Conservation (phyloP, 2,797 vertebrate species). For the Decapterus maruadsi region DNA sequence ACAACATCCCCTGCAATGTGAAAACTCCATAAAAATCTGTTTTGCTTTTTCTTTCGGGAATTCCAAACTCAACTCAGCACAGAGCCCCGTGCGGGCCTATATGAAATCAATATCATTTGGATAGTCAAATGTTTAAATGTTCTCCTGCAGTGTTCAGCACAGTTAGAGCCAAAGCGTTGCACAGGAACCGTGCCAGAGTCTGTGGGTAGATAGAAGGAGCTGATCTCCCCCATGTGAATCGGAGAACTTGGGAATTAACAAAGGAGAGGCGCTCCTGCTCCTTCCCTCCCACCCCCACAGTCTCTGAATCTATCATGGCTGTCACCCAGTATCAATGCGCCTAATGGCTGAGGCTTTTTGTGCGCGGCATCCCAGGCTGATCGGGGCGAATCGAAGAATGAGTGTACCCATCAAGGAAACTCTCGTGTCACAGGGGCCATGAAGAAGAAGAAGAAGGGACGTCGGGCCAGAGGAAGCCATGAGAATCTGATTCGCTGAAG, state of each 20-base stretch:
- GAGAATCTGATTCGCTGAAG: slow-evolving; percentile 60
- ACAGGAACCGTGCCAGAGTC: slow-evolving; percentile 57
- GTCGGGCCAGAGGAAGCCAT: slow-evolving; percentile 58
- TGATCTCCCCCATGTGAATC: slow-evolving; percentile 59
- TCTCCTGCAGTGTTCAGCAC: slow-evolving; percentile 29
- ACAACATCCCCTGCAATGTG: slow-evolving; percentile 41
- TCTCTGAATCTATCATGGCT: slow-evolving; percentile 76
- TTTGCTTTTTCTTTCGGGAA: slow-evolving; percentile 38
- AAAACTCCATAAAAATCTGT: slow-evolving; percentile 45
- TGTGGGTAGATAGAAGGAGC: slow-evolving; percentile 53
- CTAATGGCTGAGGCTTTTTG: slow-evolving; percentile 79
- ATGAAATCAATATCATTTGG: slow-evolving; percentile 44
- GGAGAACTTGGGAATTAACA: slow-evolving; percentile 68
- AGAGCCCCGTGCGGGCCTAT: slow-evolving; percentile 5
- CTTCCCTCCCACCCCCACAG: slow-evolving; percentile 45
- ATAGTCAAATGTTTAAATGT: slow-evolving; percentile 44
- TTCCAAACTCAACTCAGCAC: slow-evolving; percentile 11
- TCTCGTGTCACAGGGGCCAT: slow-evolving; percentile 54
- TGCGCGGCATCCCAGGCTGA: slow-evolving; percentile 63
- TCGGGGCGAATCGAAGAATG: slow-evolving; percentile 67
- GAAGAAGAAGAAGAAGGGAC: slow-evolving; percentile 50
- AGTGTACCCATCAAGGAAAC: slow-evolving; percentile 63
- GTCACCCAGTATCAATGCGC: slow-evolving; percentile 79
- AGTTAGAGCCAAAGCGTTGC: slow-evolving; percentile 20
- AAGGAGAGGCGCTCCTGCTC: slow-evolving; percentile 60